Evolutionary conservation across 2,797 vertebrate genomes (phyloP), one percentile per base, ranked within the genome.

Genomic region (Serranus cabrilla): DNA sequence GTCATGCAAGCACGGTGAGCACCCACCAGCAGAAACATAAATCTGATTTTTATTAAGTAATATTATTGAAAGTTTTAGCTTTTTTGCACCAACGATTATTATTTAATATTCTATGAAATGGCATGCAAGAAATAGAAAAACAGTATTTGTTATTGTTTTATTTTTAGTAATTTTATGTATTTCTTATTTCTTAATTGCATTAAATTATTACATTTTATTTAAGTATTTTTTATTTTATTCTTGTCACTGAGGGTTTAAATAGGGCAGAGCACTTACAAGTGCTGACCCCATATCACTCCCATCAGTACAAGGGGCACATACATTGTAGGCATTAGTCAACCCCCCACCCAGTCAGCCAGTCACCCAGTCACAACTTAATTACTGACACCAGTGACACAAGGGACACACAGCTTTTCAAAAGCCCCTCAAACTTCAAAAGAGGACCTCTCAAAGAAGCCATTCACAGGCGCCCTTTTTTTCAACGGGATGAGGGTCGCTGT

Each of bases 371-470:
- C 85, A 81, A 83, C 86, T 90, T 90, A 86, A 91, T 93, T 82
- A 80, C 71, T 79, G 80, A 86, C 79, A 82, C 78, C 74, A 82
- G 50, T 59, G 74, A 87, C 88, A 85, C 79, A n/a, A 76, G 84
- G 49, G 87, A 81, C 80, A 76, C 71, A 11, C 73, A 49, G 72
- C 85, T 78, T 66, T 60, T 83, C 83, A 82, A 88, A 86, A 76
- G 74, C 56, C 84, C 84, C 73, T 87, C 87, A 20, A 73, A 87
- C 90, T 74, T 92, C 84, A 92, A 91, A 92, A 72, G 59, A 27
- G 13, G 43, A 34, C 23, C 16, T 69, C 78, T 91, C 80, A 94
- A 92, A 87, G 90, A 80, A 25, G 27, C 86, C 85, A 91, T 93
- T 94, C 90, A 93, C 62, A 57, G 40, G 27, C 43, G 23, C 11